Conservation (phyloP, 2,888 invertebrate species). For the Miltochrista miniata region DNA sequence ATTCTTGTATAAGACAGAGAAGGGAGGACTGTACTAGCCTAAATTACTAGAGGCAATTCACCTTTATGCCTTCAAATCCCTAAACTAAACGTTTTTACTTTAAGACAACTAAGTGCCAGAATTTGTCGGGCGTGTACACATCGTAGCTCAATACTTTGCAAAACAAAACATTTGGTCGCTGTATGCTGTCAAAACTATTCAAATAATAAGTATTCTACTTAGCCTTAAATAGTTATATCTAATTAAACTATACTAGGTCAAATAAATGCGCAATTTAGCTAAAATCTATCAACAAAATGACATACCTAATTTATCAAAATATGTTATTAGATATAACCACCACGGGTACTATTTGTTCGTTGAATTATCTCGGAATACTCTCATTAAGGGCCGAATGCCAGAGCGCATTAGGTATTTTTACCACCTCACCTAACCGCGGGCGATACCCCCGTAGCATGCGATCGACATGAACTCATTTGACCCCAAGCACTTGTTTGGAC, state of each 20-base stretch:
- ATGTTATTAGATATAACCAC: conserved; percentile 10
- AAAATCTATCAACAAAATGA: neutral
- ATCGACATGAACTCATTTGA: too few species aligned
- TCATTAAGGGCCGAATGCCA: too few species aligned
- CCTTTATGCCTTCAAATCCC: conserved; percentile 4
- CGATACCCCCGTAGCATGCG: too few species aligned
- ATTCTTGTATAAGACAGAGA: conserved; percentile 16
- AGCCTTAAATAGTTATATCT: conserved; percentile 1
- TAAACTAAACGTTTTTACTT: neutral
- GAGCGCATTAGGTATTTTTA: too few species aligned
- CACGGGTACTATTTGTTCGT: conserved; percentile 22
- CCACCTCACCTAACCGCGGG: too few species aligned
- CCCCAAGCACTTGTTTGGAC: too few species aligned
- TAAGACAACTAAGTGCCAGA: conserved; percentile 16
- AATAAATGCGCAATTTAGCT: conserved; percentile 28
- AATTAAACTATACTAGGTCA: conserved; percentile 19
- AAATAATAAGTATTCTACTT: conserved; percentile 10
- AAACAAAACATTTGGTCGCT: conserved; percentile 69
- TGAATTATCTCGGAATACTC: neutral
- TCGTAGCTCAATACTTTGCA: conserved; percentile 29
- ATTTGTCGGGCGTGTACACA: conserved; percentile 18
- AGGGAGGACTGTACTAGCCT: conserved; percentile 5
- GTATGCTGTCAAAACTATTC: conserved; percentile 51
- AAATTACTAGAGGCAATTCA: conserved; percentile 9
- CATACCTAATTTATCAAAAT: neutral